Conservation (phyloP, 2,797 vertebrate genomes). For the Myripristis jacobus region DNA sequence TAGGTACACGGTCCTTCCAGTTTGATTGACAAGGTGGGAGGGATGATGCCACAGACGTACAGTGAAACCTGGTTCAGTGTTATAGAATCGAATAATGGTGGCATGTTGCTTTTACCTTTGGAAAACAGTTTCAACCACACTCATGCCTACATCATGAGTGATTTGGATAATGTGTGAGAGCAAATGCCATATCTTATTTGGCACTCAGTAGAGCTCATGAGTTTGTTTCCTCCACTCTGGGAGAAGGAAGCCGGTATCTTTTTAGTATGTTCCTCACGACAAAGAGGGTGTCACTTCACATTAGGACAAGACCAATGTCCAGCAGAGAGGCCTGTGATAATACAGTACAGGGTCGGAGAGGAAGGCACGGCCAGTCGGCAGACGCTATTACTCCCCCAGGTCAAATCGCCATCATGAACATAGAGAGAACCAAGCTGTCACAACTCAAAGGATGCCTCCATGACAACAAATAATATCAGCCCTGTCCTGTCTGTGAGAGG, state of each 20-base stretch:
- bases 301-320: conserved; percentile 60
- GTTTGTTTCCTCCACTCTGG: conserved; percentile 19
- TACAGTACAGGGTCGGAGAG: conserved; percentile 18
- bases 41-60: conserved; percentile 41
- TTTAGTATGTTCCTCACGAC: conserved; percentile 53
- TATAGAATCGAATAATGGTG: conserved; percentile 26
- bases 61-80: conserved; percentile 41
- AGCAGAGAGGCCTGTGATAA: conserved; percentile 55
- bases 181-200: conserved; percentile 29
- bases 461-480: conserved; percentile 61
- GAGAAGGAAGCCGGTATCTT: conserved; percentile 43
- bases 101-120: conserved; percentile 19
- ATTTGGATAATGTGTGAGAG: conserved; percentile 39
- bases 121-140: conserved; percentile 28
- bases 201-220: conserved; percentile 37
- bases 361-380: conserved; percentile 45
- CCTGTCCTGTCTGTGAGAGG: conserved; percentile 34
- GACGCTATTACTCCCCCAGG: conserved; percentile 57
- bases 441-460: conserved; percentile 58
- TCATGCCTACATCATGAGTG: conserved; percentile 6
- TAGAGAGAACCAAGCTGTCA: conserved; percentile 71
- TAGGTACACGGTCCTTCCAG: conserved; percentile 44
- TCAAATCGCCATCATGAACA: conserved; percentile 60
- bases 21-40: conserved; percentile 60
- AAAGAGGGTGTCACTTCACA: conserved; percentile 75